phyloP scores from a whole-genome alignment of 2,888 invertebrate genomes.

The Lutraria lutraria region DNA sequence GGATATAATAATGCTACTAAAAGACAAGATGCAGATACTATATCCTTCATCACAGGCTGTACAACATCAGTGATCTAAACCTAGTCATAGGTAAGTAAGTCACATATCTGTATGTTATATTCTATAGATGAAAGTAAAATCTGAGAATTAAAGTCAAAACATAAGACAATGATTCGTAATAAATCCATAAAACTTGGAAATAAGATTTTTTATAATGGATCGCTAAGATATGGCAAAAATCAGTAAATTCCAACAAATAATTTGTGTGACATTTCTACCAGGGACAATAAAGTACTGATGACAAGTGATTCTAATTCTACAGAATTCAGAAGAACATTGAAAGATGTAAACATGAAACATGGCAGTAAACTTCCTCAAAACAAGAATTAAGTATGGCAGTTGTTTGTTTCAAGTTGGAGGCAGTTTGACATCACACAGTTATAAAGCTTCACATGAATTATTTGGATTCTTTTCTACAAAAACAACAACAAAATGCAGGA shows the following conservation, averaged over 20 bases:
- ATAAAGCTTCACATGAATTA: background rate
- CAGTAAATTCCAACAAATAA: background rate
- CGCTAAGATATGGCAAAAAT: no score
- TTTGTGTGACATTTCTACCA: background rate
- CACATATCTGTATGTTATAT: no score
- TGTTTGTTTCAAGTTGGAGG: background rate
- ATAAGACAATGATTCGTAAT: no score
- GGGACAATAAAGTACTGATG: background rate
- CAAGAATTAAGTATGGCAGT: background rate
- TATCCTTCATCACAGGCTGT: no score
- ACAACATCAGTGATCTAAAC: no score
- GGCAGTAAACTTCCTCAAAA: background rate
- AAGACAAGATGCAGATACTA: no score
- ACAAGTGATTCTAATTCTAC: background rate
- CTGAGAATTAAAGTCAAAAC: no score
- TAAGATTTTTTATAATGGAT: no score
- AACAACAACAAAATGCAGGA: background rate
- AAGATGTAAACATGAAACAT: background rate
- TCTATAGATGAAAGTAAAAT: no score
- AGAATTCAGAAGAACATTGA: background rate
- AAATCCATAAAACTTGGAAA: no score
- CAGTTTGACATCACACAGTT: background rate
- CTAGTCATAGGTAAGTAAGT: no score
- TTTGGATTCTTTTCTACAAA: background rate
- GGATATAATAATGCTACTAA: no score